Percentiles rank a stretch among this genome's conserved stretches.
These are phyloP conservation scores for Leucoptera coffeella DNA, from an alignment of 2,888 invertebrate species.

Conservation along the genomic window DNA sequence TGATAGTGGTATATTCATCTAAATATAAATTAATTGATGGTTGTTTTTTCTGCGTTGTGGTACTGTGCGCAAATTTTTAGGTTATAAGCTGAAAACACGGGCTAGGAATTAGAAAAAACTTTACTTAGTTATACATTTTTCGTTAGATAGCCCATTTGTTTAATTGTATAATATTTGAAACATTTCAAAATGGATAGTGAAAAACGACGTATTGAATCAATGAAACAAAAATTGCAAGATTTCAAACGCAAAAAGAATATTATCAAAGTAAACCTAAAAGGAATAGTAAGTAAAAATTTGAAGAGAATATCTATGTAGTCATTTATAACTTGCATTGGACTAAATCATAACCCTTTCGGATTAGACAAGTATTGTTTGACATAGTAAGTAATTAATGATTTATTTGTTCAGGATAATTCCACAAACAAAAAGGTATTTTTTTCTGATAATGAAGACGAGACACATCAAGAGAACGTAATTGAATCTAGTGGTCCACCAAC, in stretches of 20 bases:
- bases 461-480: no score
- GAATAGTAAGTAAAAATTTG: conserved; percentile 41
- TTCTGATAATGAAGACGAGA: conserved; percentile 36
- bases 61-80: no score
- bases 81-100: no score
- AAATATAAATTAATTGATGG: no score
- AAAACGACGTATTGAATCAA: conserved; percentile 60
- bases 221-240: conserved; percentile 57
- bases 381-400: conserved; percentile 1
- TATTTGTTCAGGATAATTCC: conserved; percentile 36
- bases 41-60: no score
- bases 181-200: no score
- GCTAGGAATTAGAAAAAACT: no score
- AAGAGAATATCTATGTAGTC: background rate
- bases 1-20: no score
- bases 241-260: conserved; percentile 59
- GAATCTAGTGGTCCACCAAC: conserved; percentile 3
- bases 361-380: no score
- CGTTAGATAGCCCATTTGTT: no score
- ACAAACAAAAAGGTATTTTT: conserved; percentile 60
- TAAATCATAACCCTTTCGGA: background rate
- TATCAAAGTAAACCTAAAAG: conserved; percentile 58
- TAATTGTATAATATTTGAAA: no score
- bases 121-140: no score
- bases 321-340: background rate